Evolutionary conservation across 1,140 invertebrate genomes (phyloP), one percentile per base, ranked within the genome.

Genomic region (Diorhabda sublineata): DNA sequence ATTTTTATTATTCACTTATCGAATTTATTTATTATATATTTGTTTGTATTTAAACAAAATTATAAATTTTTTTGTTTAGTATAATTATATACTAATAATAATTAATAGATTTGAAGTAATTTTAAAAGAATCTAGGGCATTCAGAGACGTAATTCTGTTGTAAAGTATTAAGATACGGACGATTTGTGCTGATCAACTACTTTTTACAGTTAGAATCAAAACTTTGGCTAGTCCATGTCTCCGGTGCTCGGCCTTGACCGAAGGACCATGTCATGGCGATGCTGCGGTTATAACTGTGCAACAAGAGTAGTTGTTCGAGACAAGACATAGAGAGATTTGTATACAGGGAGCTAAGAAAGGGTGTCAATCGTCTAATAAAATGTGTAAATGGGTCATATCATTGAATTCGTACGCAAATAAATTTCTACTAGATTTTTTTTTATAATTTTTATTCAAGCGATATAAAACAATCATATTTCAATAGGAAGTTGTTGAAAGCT

Each of bases 171-270:
- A n/a, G n/a, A 6, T 56, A 41, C 42, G 58, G 41, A 60, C 26
- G 26, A 26, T 2, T 26, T 26, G 26, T 26, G 26, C 26, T 26
- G 26, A 26, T 26, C 26, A 26, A 26, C 26, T 26, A 26, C 26
- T 26, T 26, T 26, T 26, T 3, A 52, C 47, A 6, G 47, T 52
- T 52, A 52, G 47, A 52, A 52, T 52, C 47, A 52, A 52, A 52
- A 52, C 47, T 52, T 52, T 42, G 57, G 65, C 52, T 68, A 66
- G 73, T 74, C 73, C 71, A 68, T 69, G 71, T 69, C 69, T 72
- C 73, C 73, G 69, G 73, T 73, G 71, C 69, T 72, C 71, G 73
- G 66, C 73, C 73, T 74, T 74, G 73, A 74, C 73, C 73, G 73
- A 66, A 73, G 73, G 71, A 74, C 69, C 71, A 45, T 60, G 58